A percentile compares a stretch with the other conserved stretches of the same genome.
phyloP scores from a whole-genome alignment of 2,888 invertebrate species.

The Dasysyrphus albostriatus region DNA sequence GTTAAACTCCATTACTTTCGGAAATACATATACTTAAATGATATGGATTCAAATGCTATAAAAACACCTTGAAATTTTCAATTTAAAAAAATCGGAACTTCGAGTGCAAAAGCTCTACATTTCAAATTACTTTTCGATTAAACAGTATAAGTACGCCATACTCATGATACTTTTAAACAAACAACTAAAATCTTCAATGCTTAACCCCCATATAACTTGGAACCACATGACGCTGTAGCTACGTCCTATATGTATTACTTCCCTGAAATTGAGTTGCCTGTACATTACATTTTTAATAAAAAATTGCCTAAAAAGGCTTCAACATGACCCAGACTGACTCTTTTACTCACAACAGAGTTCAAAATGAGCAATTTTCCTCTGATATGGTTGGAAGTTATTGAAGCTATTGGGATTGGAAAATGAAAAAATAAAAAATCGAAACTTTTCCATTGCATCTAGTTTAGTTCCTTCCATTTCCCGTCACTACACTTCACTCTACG shows the following conservation, averaged over 20 bases:
- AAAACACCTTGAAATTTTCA: no score
- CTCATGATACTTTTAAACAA: no score
- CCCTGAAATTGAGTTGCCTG: not conserved
- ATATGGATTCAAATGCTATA: no score
- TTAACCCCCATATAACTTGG: not conserved
- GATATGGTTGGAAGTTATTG: not conserved
- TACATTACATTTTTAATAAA: conserved; percentile 1
- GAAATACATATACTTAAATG: no score
- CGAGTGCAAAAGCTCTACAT: no score
- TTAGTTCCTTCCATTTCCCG: not conserved
- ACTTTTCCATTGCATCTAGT: not conserved
- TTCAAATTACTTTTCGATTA: no score
- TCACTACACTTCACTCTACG: not conserved
- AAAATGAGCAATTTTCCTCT: not conserved
- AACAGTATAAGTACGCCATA: no score
- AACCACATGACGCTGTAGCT: not conserved
- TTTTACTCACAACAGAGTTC: not conserved
- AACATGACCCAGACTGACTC: not conserved
- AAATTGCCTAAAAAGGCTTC: not conserved
- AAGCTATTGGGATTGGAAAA: not conserved
- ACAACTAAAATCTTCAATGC: not conserved
- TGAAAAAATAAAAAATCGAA: not conserved
- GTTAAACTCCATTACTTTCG: no score
- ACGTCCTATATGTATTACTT: not conserved
- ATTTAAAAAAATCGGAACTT: no score